Conservation (phyloP, 2,888 invertebrate genomes). For the Leucozona laternaria region DNA sequence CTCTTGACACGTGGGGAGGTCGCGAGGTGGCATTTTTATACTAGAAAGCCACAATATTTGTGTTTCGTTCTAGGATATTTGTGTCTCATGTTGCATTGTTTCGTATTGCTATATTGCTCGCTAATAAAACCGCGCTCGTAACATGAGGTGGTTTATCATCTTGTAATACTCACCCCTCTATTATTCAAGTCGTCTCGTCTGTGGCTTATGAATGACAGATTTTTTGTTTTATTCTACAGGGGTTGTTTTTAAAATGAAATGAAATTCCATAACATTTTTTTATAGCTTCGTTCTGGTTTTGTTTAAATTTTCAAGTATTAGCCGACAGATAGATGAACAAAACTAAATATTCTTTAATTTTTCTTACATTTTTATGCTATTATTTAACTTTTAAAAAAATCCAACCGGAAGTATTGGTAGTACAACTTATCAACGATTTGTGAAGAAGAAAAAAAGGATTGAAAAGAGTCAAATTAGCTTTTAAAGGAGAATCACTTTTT, state of each 20-base stretch:
- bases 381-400: no score
- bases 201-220: not conserved
- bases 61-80: constrained; percentile 46
- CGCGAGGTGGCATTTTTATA: constrained; percentile 49
- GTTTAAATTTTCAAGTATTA: no score
- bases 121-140: constrained; percentile 68
- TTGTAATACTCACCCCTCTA: not conserved
- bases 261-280: not conserved
- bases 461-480: no score
- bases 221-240: not conserved
- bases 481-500: no score
- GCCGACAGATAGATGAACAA: no score
- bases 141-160: constrained; percentile 31
- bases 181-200: not conserved
- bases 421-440: no score
- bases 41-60: constrained; percentile 70
- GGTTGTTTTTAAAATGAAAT: not conserved
- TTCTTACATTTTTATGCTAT: no score
- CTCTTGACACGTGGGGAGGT: constrained; percentile 49
- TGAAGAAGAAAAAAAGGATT: no score
- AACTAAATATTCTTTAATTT: no score
- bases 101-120: constrained; percentile 48
- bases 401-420: no score
- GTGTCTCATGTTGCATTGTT: constrained; percentile 67
- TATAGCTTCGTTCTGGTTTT: no score